Conservation (phyloP, 2,888 invertebrate genomes). For the Encarsia formosa region DNA sequence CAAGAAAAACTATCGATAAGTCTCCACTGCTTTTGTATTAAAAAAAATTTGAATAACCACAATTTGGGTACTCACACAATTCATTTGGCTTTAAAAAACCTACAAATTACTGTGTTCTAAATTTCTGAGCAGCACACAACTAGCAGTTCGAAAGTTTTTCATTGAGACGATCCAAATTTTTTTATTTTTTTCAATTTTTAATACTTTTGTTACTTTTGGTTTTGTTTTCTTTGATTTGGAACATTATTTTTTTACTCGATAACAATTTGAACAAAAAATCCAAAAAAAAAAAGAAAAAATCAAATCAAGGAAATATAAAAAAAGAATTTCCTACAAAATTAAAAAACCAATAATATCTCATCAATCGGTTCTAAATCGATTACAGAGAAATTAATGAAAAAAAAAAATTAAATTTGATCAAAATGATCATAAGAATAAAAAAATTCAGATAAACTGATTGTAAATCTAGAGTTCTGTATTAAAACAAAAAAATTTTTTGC, state of each 20-base stretch:
- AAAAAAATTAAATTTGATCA: too few species aligned
- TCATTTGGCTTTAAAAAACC: conserved; percentile 2
- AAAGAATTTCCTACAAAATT: background rate
- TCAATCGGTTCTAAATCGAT: background rate
- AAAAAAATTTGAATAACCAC: background rate
- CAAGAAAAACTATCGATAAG: conserved; percentile 7
- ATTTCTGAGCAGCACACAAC: background rate
- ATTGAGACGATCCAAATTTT: conserved; percentile 15
- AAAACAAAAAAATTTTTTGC: too few species aligned
- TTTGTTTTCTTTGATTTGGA: conserved; percentile 12
- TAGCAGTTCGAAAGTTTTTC: conserved; percentile 19
- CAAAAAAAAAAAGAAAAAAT: conserved; percentile 23
- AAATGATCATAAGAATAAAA: too few species aligned
- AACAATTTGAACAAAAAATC: conserved; percentile 27
- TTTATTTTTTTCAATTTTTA: too few species aligned
- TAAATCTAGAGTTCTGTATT: too few species aligned
- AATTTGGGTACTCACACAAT: conserved; percentile 6
- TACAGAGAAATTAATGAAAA: too few species aligned
- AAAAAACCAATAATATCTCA: conserved; percentile 1
- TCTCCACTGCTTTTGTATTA: background rate
- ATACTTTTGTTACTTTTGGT: conserved; percentile 8
- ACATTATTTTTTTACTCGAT: conserved; percentile 28
- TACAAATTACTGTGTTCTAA: conserved; percentile 7
- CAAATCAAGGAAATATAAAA: background rate
- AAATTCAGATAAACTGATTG: too few species aligned